Evolutionary conservation across 2,113 vertebrate genomes (phyloP).

Genomic region (Phalacrocorax aristotelis): DNA sequence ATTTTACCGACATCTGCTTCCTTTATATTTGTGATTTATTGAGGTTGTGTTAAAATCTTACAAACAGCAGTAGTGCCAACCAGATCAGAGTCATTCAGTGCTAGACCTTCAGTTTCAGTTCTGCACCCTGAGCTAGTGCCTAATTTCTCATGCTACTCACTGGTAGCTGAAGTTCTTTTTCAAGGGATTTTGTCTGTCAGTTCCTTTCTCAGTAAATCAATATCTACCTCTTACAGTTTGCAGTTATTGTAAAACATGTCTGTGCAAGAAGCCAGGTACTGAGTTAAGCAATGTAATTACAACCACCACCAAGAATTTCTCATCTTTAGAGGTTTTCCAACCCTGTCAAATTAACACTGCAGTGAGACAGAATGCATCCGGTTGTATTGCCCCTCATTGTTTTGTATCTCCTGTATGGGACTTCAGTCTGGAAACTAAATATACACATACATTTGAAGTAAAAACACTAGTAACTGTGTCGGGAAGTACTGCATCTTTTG

Average conservation of each 20-base stretch:
- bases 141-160: neutral
- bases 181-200: neutral
- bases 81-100: neutral
- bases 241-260: neutral
- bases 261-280: neutral
- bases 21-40: neutral
- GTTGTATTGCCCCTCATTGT: neutral
- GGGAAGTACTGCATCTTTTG: neutral
- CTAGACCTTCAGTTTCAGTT: neutral
- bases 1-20: neutral
- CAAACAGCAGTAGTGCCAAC: neutral
- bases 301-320: neutral
- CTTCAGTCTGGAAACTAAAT: neutral
- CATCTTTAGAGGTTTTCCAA: neutral
- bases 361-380: neutral
- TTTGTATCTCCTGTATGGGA: neutral
- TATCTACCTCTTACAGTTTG: neutral
- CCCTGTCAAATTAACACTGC: neutral
- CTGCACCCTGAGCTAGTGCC: neutral
- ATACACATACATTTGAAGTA: neutral
- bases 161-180: neutral
- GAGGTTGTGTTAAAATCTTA: neutral
- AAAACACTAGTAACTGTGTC: neutral
- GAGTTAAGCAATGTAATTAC: neutral
- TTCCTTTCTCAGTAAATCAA: neutral